Evolutionary conservation across 2,888 invertebrate species (phyloP), one percentile per base, ranked within the genome.

Genomic region (Andrena chrysosceles): DNA sequence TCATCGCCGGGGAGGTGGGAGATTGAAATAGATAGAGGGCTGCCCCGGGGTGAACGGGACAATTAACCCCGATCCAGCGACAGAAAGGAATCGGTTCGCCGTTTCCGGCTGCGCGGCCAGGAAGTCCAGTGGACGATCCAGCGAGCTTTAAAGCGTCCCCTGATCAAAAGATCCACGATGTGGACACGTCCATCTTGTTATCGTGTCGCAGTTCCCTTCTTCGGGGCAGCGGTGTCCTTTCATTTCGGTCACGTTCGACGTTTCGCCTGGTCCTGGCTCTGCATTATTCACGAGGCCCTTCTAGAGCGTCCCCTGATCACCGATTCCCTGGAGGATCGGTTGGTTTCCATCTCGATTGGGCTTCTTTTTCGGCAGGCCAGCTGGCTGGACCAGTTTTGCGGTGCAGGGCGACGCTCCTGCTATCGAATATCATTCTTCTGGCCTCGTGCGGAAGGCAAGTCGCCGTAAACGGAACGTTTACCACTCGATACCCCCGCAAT

Each of bases 221-320:
- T 56, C 49, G 26, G 26, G 48, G 52, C 42, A 69, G 56, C 77
- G 69, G 79, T 77, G 76, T 72, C 79, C 85, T 87, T 87, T 87
- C 85, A 86, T 86, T 87, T 87, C 79, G 86, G 83, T 87, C 87
- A 87, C 87, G 87, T 87, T 77, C 87, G 67, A 85, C 86, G 78
- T 83, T 85, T 86, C 85, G 78, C 77, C 68, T 74, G 56, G 68
- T 49, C 29, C 72, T 52, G 49, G 56, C 42, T 49, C 66, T 86
- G 85, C 81, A 87, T 87, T 87, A 87, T 85, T 85, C 87, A 83
- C 62, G 63, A 77, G 73, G 56, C 48, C 79, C 85, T 74, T 48
- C 63, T 48, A 70, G 59, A 52, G 23, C 23, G 56, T n/a, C n/a
- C 26, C 4, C 56, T 26, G 56, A 56, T 56, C 56, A 23, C 56